These are phyloP conservation scores for Illadopsis cleaveri DNA, from an alignment of 2,113 vertebrate genomes.

Conservation along the genomic window DNA sequence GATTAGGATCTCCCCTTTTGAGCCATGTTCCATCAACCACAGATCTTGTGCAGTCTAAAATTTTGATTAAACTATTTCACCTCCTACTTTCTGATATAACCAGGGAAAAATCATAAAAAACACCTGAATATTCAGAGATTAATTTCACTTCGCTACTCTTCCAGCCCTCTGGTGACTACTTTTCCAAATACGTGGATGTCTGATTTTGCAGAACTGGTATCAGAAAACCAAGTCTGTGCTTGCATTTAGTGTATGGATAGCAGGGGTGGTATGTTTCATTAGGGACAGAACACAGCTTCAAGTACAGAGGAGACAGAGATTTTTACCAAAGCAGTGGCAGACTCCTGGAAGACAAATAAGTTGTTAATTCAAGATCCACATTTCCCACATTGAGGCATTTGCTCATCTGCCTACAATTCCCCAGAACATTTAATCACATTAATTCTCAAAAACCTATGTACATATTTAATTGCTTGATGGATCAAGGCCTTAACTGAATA, in stretches of 20 bases:
- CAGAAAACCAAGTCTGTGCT: not conserved
- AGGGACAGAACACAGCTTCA: not conserved
- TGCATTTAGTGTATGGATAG: not conserved
- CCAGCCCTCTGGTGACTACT: not conserved
- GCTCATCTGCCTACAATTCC: not conserved
- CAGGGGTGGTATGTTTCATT: not conserved
- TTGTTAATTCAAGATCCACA: not conserved
- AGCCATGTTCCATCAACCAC: not conserved
- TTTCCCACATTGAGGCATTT: constrained; percentile 10
- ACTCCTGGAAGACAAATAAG: constrained; percentile 20
- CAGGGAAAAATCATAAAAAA: not conserved
- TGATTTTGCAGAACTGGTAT: not conserved
- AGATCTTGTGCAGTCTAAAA: not conserved
- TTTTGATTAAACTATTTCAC: not conserved
- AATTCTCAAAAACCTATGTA: constrained; percentile 27
- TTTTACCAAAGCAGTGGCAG: not conserved
- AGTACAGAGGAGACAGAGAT: not conserved
- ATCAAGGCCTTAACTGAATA: constrained; percentile 18
- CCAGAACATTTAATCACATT: constrained; percentile 28
- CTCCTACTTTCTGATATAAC: not conserved
- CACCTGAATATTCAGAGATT: not conserved
- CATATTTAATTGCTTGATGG: constrained; percentile 59
- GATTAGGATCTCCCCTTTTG: not conserved
- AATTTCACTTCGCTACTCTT: not conserved
- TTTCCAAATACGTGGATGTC: not conserved